A percentile compares a stretch with the other conserved stretches of the same genome.
phyloP scores from a whole-genome alignment of 2,888 invertebrate species.

The Tetranychus piercei region DNA sequence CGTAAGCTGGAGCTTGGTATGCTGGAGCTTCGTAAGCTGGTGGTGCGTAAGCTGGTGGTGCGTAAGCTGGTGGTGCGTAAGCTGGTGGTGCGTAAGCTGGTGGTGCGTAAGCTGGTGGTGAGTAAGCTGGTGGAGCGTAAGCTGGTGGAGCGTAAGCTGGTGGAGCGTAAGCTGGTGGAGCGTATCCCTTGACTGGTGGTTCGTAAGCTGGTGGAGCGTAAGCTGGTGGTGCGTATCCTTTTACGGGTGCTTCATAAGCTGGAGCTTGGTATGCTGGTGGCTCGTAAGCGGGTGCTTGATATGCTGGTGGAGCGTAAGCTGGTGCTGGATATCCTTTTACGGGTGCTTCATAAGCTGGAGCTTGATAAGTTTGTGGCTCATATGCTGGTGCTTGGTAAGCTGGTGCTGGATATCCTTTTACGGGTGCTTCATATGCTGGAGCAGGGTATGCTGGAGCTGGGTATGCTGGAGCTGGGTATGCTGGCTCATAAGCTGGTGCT shows the following conservation, averaged over 20 bases:
- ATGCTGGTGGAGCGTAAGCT: conserved; percentile 5
- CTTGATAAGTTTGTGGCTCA: neutral
- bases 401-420: conserved; percentile 9
- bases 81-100: conserved; percentile 12
- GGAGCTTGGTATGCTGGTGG: conserved; percentile 11
- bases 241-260: conserved; percentile 9
- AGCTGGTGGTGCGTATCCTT: conserved; percentile 14
- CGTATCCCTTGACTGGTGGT: conserved; percentile 8
- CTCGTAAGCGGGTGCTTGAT: conserved; percentile 14
- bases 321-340: conserved; percentile 15
- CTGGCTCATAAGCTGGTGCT: conserved; percentile 2
- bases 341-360: conserved; percentile 15
- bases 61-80: conserved; percentile 9
- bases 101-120: conserved; percentile 7
- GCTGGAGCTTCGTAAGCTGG: neutral
- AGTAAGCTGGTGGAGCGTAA: conserved; percentile 11
- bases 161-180: neutral
- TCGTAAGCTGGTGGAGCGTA: conserved; percentile 3
- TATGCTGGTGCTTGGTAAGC: conserved; percentile 17
- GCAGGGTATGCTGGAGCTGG: conserved; percentile 5
- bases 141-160: conserved; percentile 9
- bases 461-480: neutral
- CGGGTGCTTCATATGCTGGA: neutral
- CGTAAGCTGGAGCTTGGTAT: conserved; percentile 3
- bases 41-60: neutral